Percentiles rank a stretch among this genome's conserved stretches.
These are phyloP conservation scores for Leptinotarsa undecemlineata DNA, from an alignment of 1,140 invertebrate species.

Conservation along the genomic window DNA sequence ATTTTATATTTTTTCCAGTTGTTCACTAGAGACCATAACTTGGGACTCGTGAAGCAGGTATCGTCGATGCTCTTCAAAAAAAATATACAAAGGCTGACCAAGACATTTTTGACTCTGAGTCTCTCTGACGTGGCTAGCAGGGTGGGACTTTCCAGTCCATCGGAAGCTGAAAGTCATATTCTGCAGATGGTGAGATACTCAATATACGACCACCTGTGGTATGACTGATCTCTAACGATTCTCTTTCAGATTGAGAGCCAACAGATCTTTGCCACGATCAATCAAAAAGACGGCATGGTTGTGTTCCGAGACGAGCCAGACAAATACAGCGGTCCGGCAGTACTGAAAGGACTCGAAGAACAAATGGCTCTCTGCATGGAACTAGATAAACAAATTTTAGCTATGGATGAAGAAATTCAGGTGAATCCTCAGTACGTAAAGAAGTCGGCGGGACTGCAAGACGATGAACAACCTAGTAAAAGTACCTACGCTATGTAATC, in stretches of 20 bases:
- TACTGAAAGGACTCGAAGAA: constrained; percentile 83
- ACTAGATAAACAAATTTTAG: constrained; percentile 82
- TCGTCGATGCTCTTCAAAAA: constrained; percentile 89
- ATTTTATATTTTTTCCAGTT: constrained; percentile 47
- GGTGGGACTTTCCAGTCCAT: constrained; percentile 80
- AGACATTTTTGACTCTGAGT: constrained; percentile 95
- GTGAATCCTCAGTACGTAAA: constrained; percentile 86
- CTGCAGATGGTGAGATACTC: constrained; percentile 81
- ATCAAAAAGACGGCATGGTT: constrained; percentile 98
- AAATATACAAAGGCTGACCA: constrained; percentile 95
- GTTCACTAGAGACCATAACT: constrained; percentile 83
- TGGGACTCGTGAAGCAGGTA: constrained; percentile 83
- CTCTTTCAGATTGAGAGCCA: constrained; percentile 87
- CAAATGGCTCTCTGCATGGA: constrained; percentile 86
- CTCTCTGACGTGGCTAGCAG: constrained; percentile 90
- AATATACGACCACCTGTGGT: neutral
- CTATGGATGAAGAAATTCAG: constrained; percentile 94
- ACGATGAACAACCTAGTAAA: constrained; percentile 63
- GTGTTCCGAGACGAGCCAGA: constrained; percentile 95
- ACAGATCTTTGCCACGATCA: constrained; percentile 96
- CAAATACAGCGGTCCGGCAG: constrained; percentile 87
- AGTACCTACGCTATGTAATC: constrained; percentile 58
- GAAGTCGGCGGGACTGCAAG: constrained; percentile 70
- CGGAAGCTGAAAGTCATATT: constrained; percentile 92
- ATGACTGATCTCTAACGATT: neutral